Evolutionary conservation across 2,888 invertebrate genomes (phyloP).

Genomic region (Brachynemurus nebulosus): DNA sequence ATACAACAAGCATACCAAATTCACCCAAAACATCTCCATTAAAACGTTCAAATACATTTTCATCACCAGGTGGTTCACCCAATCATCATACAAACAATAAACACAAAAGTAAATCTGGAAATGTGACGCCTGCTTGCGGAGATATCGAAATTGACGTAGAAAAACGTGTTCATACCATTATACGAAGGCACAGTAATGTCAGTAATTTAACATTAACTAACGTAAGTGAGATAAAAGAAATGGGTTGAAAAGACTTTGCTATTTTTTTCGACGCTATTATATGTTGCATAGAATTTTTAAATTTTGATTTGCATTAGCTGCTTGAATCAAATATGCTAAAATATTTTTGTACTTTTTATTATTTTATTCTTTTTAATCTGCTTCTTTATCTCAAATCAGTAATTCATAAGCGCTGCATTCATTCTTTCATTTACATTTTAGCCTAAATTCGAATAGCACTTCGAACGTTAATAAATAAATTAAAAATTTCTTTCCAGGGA

Average conservation of each 20-base stretch:
- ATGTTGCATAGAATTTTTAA: no score
- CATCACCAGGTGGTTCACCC: not conserved
- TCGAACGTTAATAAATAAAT: conserved; percentile 2
- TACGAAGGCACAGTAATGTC: conserved; percentile 35
- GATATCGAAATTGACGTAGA: not conserved
- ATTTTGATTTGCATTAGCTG: no score
- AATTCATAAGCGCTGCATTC: no score
- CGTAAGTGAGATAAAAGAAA: conserved; percentile 33
- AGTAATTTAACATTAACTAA: conserved; percentile 46
- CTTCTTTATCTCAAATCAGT: conserved; percentile 2
- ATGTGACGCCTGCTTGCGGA: not conserved
- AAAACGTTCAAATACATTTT: conserved; percentile 16
- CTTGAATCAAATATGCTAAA: not conserved
- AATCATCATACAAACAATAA: not conserved
- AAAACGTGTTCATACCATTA: conserved; percentile 1
- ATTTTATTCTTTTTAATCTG: not conserved
- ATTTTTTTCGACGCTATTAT: no score
- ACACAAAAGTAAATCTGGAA: not conserved
- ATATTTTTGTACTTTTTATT: not conserved
- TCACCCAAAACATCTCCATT: conserved; percentile 25
- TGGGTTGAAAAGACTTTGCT: not conserved
- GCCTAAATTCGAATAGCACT: not conserved
- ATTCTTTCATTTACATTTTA: not conserved
- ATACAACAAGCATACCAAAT: conserved; percentile 10
- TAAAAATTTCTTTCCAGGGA: conserved; percentile 35